Conservation (phyloP, 2,113 vertebrate genomes). For the Pteronura brasiliensis region DNA sequence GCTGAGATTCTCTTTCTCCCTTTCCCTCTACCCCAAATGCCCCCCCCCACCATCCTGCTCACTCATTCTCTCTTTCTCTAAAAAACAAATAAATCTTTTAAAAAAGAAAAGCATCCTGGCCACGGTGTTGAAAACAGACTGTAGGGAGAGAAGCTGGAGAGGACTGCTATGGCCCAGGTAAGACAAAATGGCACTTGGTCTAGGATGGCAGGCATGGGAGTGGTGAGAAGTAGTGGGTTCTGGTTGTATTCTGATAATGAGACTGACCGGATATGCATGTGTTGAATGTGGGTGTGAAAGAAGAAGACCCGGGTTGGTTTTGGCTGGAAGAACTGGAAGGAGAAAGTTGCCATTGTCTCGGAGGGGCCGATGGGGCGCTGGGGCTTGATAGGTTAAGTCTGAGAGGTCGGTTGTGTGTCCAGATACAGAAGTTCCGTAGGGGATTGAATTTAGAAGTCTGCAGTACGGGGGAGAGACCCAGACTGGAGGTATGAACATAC, state of each 20-base stretch:
- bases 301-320: background rate
- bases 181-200: fast-evolving
- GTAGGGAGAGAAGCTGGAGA: no score
- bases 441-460: background rate
- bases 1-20: background rate
- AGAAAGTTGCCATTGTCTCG: background rate
- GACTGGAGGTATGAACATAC: background rate
- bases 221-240: background rate
- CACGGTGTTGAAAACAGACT: background rate
- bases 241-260: background rate
- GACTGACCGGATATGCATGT: fast-evolving
- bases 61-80: background rate
- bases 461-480: background rate
- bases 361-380: background rate
- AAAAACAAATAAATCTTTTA: background rate
- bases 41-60: background rate
- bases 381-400: no score
- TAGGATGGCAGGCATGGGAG: background rate
- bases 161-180: fast-evolving
- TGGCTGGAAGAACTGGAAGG: background rate
- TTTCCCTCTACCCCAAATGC: background rate
- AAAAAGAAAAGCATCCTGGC: background rate
- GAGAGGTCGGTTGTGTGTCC: no score
- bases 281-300: background rate
- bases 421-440: background rate